Evolutionary conservation across 2,888 invertebrate genomes (phyloP).

Genomic region (Xylocampa areola): DNA sequence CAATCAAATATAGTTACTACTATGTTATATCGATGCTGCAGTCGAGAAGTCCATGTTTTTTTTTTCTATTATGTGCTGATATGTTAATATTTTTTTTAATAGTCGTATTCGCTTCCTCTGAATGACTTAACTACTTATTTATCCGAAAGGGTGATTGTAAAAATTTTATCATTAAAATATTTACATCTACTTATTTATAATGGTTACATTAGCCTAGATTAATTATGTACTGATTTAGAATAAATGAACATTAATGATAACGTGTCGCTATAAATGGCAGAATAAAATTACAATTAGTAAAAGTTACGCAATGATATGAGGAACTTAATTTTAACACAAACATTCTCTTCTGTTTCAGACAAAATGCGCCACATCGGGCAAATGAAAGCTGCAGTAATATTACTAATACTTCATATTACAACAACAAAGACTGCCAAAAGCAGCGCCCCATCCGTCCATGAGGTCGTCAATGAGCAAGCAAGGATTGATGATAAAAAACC

Average conservation of each 20-base stretch:
- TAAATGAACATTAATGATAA: neutral
- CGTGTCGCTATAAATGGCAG: neutral
- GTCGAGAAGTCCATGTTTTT: too few species aligned
- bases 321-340: constrained; percentile 9
- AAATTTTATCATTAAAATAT: too few species aligned
- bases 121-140: too few species aligned
- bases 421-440: constrained; percentile 69
- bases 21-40: too few species aligned
- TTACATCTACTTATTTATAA: neutral
- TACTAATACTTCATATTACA: constrained; percentile 68
- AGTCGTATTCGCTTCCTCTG: too few species aligned
- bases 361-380: constrained; percentile 66
- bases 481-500: constrained; percentile 78
- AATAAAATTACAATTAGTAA: neutral
- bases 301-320: neutral
- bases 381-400: constrained; percentile 61
- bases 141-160: too few species aligned
- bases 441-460: constrained; percentile 78
- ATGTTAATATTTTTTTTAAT: too few species aligned
- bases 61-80: too few species aligned
- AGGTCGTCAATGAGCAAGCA: constrained; percentile 80
- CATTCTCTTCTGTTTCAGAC: constrained; percentile 70
- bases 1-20: too few species aligned
- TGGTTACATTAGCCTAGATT: neutral
- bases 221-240: neutral